These are phyloP conservation scores for Conger conger DNA, from an alignment of 2,113 vertebrate genomes.

Conservation along the genomic window DNA sequence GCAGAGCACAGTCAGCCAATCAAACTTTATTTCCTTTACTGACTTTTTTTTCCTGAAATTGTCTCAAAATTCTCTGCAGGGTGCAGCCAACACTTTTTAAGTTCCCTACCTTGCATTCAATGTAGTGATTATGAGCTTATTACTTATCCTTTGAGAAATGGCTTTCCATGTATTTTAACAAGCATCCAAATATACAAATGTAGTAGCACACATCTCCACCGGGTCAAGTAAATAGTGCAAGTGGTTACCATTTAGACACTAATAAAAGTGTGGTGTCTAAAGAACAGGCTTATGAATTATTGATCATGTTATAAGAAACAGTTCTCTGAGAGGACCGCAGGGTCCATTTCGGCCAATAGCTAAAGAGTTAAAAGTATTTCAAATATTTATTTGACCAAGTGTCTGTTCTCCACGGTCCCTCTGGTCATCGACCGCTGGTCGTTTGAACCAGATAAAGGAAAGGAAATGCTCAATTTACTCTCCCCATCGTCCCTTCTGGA, in stretches of 20 bases:
- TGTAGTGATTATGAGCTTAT: not conserved
- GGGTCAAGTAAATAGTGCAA: not conserved
- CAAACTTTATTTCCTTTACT: not conserved
- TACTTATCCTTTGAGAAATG: not conserved
- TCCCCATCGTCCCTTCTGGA: no score
- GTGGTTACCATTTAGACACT: no score
- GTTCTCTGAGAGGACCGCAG: no score
- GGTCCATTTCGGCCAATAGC: not conserved
- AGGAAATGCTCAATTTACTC: no score
- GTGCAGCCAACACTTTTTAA: no score
- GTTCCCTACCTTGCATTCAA: no score
- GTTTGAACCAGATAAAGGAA: not conserved
- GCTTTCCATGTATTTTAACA: not conserved
- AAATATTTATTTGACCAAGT: not conserved
- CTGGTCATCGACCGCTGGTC: not conserved
- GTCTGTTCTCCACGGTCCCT: not conserved
- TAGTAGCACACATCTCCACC: not conserved
- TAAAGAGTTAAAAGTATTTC: not conserved
- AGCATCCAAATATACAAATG: not conserved
- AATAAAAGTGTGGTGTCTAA: not conserved
- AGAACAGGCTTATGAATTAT: no score
- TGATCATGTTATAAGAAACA: no score
- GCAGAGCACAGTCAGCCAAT: not conserved
- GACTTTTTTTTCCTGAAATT: not conserved
- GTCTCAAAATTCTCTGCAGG: not conserved